These are phyloP conservation scores for Hassar affinis DNA, from an alignment of 2,113 vertebrate genomes.

Conservation along the genomic window DNA sequence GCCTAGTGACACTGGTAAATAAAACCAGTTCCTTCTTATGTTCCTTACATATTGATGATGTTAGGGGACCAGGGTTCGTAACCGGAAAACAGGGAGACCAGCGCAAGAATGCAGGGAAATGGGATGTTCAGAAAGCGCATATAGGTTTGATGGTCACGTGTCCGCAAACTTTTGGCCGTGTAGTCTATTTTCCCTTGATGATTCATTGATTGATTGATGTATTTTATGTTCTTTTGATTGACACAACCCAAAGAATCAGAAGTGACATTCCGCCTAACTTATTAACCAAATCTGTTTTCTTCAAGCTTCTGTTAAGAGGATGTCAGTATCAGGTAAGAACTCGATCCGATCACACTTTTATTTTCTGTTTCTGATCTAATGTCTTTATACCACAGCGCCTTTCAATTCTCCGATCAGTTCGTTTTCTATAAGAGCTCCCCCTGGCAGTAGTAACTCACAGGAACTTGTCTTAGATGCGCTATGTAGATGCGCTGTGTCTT, in stretches of 20 bases:
- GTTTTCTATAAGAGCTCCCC: background rate
- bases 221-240: background rate
- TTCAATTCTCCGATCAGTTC: background rate
- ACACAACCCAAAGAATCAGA: background rate
- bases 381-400: constrained; percentile 15
- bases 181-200: background rate
- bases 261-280: background rate
- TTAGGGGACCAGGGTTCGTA: too few species aligned
- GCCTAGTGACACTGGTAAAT: too few species aligned
- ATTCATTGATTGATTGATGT: background rate
- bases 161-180: background rate
- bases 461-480: background rate
- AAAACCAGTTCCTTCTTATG: too few species aligned
- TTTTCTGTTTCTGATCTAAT: background rate
- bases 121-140: background rate
- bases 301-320: constrained; percentile 28
- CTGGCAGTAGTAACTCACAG: background rate
- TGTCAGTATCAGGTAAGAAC: constrained; percentile 27
- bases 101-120: too few species aligned
- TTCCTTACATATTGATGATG: too few species aligned
- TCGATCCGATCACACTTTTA: background rate
- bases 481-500: background rate
- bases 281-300: constrained; percentile 23
- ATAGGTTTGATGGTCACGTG: background rate
- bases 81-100: too few species aligned